Conservation (phyloP, 1,140 invertebrate species). For the Formica selysi region DNA sequence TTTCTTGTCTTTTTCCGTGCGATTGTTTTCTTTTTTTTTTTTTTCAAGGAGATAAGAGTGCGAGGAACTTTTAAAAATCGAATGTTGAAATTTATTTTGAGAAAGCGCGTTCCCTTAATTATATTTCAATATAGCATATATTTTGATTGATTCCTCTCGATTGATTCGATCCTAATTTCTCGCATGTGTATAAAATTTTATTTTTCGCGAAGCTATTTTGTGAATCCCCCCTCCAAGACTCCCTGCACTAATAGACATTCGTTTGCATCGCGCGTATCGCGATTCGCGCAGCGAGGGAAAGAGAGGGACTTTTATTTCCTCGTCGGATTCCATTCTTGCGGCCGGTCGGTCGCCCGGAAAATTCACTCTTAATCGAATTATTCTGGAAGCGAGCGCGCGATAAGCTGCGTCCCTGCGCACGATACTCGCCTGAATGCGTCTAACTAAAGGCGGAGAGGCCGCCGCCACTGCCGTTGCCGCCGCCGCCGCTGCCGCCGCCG, state of each 20-base stretch:
- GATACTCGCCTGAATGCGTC: conserved; percentile 70
- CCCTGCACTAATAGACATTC: not conserved
- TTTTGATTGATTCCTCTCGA: not conserved
- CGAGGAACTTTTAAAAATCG: not conserved
- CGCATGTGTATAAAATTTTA: not conserved
- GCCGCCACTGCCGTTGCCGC: not conserved
- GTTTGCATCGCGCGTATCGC: not conserved
- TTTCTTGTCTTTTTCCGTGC: not conserved
- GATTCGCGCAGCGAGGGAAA: not conserved
- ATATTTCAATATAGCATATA: not conserved
- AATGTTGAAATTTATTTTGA: not conserved
- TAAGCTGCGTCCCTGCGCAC: conserved; percentile 70
- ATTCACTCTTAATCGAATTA: conserved; percentile 74
- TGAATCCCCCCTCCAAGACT: too few species aligned
- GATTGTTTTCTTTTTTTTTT: too few species aligned
- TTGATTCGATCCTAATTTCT: not conserved
- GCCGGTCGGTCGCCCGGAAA: conserved; percentile 71
- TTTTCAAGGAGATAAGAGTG: not conserved
- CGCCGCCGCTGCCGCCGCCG: conserved; percentile 59
- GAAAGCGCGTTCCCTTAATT: too few species aligned
- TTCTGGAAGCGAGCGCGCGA: conserved; percentile 70
- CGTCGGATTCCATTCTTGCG: conserved; percentile 41
- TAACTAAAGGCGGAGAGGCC: conserved; percentile 71
- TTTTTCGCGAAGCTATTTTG: not conserved
- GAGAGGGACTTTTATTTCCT: conserved; percentile 36